Conservation (phyloP, 2,113 vertebrate genomes). For the Carollia perspicillata region DNA sequence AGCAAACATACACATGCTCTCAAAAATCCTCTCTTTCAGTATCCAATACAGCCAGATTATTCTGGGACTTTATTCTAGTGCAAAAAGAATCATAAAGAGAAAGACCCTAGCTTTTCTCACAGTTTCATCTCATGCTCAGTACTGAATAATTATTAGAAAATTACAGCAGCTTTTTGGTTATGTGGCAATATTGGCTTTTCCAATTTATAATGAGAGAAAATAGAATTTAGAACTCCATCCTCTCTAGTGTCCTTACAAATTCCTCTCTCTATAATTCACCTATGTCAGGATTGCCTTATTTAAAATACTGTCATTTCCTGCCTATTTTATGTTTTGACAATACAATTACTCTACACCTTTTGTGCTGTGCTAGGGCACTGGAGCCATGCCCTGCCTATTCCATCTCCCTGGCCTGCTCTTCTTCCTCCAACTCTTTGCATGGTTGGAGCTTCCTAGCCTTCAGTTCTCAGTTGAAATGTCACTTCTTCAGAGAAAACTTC, state of each 20-base stretch:
- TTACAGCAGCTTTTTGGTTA: not conserved
- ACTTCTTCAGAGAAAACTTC: not conserved
- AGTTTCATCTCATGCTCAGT: not conserved
- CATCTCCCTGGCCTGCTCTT: not conserved
- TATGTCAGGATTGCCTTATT: not conserved
- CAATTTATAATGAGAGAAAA: conserved; percentile 28
- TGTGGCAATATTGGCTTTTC: not conserved
- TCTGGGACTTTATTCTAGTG: conserved; percentile 49
- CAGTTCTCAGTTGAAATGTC: not conserved
- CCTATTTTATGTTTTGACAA: not conserved
- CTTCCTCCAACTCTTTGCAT: not conserved
- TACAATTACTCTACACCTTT: not conserved
- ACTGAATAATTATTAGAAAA: not conserved
- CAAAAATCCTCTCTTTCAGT: not conserved
- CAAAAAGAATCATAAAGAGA: conserved; percentile 37
- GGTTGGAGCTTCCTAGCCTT: not conserved
- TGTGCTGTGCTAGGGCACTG: fast-evolving
- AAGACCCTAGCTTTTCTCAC: conserved; percentile 35
- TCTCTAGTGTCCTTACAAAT: not conserved
- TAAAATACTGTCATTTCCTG: not conserved
- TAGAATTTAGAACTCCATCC: not conserved
- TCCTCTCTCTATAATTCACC: not conserved
- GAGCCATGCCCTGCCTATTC: not conserved
- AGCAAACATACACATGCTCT: conserved; percentile 34
- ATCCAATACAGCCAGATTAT: conserved; percentile 8